Evolutionary conservation across 2,888 invertebrate genomes (phyloP), one percentile per base, ranked within the genome.

Genomic region (Halocaridina rubra): DNA sequence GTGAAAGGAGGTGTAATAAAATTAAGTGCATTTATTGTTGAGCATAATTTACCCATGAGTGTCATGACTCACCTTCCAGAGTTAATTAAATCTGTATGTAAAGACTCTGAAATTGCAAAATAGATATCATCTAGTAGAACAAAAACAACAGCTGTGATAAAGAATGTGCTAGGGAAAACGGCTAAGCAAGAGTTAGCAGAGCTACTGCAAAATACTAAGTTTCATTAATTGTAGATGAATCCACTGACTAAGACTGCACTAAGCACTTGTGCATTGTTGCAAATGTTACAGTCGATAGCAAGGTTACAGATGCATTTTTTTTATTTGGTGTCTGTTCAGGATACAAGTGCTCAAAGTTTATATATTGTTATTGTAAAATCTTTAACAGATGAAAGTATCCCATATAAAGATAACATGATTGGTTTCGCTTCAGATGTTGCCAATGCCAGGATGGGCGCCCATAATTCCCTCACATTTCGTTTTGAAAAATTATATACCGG

Each of bases 261-360:
- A 89, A 90, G 88, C 74, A 89, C 84, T 84, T 89, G 80, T 89
- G 88, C 46, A 32, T 89, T 81, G 88, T 90, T 16, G 89, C 84
- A 16, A 61, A n/a, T n/a, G n/a, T n/a, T n/a, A n/a, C n/a, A n/a
- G n/a, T n/a, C n/a, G n/a, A n/a, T n/a, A n/a, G n/a, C n/a, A n/a
- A n/a, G n/a, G n/a, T n/a, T n/a, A n/a, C n/a, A n/a, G n/a, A n/a
- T n/a, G n/a, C n/a, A n/a, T n/a, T n/a, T n/a, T n/a, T n/a, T n/a
- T n/a, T n/a, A n/a, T n/a, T n/a, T n/a, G n/a, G n/a, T n/a, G n/a
- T n/a, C n/a, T n/a, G n/a, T n/a, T n/a, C n/a, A n/a, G n/a, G n/a
- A n/a, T n/a, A n/a, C n/a, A n/a, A n/a, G n/a, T n/a, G n/a, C n/a
- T n/a, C n/a, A n/a, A n/a, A n/a, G n/a, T n/a, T n/a, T n/a, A n/a